phyloP scores from a whole-genome alignment of 2,113 vertebrate genomes.

The Archocentrus centrarchus region DNA sequence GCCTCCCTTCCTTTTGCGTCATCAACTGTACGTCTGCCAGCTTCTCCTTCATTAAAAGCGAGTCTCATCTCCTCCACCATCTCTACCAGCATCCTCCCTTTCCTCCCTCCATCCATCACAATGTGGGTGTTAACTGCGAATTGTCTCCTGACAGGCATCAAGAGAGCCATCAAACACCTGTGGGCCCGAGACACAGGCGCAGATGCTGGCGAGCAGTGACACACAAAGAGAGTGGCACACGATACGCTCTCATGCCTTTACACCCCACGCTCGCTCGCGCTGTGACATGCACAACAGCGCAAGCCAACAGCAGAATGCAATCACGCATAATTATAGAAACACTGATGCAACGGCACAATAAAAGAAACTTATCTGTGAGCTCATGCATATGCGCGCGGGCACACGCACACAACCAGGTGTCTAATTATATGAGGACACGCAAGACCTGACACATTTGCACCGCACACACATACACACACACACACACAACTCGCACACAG shows the following conservation, averaged over 20 bases:
- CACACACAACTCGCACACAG: constrained; percentile 18
- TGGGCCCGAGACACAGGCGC: constrained; percentile 50
- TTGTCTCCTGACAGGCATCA: constrained; percentile 72
- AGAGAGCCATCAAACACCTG: constrained; percentile 79
- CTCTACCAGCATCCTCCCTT: constrained; percentile 11
- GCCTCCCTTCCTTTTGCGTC: constrained; percentile 62
- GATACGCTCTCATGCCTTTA: constrained; percentile 29
- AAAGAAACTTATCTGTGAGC: constrained; percentile 47
- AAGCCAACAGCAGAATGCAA: constrained; percentile 26
- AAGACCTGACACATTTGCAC: constrained; percentile 70
- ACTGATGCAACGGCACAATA: constrained; percentile 33
- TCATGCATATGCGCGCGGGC: constrained; percentile 12
- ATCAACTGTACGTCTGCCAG: constrained; percentile 72
- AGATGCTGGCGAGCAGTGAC: constrained; percentile 13
- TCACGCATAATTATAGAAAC: constrained; percentile 39
- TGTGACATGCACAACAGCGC: not conserved
- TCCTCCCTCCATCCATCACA: constrained; percentile 47
- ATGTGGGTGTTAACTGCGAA: constrained; percentile 70
- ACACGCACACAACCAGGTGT: constrained; percentile 73
- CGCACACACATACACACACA: constrained; percentile 15
- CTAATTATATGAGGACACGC: constrained; percentile 72
- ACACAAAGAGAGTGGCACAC: constrained; percentile 33
- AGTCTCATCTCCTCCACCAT: constrained; percentile 36
- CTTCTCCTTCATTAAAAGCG: constrained; percentile 75
- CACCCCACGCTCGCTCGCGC: not conserved